Evolutionary conservation across 2,797 vertebrate species (phyloP).

Genomic region (Macropodus opercularis): DNA sequence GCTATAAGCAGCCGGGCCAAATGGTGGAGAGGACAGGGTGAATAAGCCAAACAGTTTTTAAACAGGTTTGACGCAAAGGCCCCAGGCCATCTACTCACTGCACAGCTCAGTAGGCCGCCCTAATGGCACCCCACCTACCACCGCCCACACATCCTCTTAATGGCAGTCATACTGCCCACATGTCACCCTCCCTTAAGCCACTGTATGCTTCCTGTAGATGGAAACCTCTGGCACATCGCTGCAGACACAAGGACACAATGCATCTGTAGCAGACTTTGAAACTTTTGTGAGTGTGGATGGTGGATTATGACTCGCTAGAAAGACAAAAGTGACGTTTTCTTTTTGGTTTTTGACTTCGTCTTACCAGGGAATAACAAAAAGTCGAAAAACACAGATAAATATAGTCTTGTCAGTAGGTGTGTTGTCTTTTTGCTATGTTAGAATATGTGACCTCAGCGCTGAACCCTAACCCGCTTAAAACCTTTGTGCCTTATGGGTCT

Average conservation of each 20-base stretch:
- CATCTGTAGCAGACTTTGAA: slow-evolving; percentile 6
- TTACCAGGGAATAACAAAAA: too few relatives aligned
- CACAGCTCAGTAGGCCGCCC: slow-evolving; percentile 47
- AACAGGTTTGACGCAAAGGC: slow-evolving; percentile 58
- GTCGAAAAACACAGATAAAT: too few relatives aligned
- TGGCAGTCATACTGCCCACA: slow-evolving; percentile 36
- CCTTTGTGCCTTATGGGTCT: too few relatives aligned
- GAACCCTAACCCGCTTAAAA: too few relatives aligned
- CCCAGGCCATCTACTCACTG: slow-evolving; percentile 43
- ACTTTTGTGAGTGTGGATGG: neutral
- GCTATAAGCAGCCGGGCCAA: slow-evolving; percentile 43
- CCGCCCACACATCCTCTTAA: slow-evolving; percentile 38
- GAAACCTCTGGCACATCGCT: slow-evolving; percentile 24
- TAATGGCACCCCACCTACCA: slow-evolving; percentile 45
- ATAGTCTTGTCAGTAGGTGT: too few relatives aligned
- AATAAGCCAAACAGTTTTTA: slow-evolving; percentile 60
- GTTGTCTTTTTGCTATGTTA: too few relatives aligned
- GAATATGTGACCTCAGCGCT: too few relatives aligned
- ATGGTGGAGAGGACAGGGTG: slow-evolving; percentile 45
- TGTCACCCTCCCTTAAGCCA: slow-evolving; percentile 22
- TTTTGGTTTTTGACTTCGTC: too few relatives aligned
- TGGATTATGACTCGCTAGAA: too few relatives aligned
- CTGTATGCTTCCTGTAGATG: slow-evolving; percentile 15
- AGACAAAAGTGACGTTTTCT: too few relatives aligned
- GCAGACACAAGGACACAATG: slow-evolving; percentile 11